Evolutionary conservation across 2,797 vertebrate genomes (phyloP), one percentile per base, ranked within the genome.

Genomic region (Astyanax mexicanus): DNA sequence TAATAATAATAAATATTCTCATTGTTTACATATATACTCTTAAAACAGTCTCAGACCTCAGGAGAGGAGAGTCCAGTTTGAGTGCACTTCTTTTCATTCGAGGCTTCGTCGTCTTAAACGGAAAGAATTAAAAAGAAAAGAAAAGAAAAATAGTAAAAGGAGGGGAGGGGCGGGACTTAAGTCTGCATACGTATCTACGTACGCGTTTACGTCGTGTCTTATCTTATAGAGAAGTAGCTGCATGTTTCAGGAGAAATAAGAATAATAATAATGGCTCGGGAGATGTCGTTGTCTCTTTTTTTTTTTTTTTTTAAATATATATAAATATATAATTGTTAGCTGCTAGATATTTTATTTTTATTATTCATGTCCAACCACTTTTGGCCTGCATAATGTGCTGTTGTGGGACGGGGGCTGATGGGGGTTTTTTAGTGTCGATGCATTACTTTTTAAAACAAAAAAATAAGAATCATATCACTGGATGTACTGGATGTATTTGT

Each of bases 41-140:
- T n/a, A n/a, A n/a, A n/a, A 94, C 94, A 95, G 94, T 94, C 92
- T 93, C 93, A 94, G 93, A 96, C 94, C 94, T 96, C 95, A 95
- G 89, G 92, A 93, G 92, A 90, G 91, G 86, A 87, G 91, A 92
- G 93, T 89, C 92, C 93, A 94, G 93, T 77, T 60, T 25, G 42
- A 77, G 40, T 45, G 58, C 37, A 80, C 74, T 83, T 78, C 81
- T 75, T 72, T 45, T 88, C 85, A 82, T 45, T 88, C 85, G 82
- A 88, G 80, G 89, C 82, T 81, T 86, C 91, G 88, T 86, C 91
- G 88, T 82, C 91, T 89, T 93, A 92, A 92, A 90, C 90, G 94
- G 94, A 90, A 85, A 94, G 96, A 95, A 96, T 95, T 96, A 96
- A 76, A 84, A 89, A 91, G 89, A 89, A 86, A 87, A 85, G 35